phyloP scores from a whole-genome alignment of 1,140 invertebrate species.

The Pemphigus obesinymphae region DNA sequence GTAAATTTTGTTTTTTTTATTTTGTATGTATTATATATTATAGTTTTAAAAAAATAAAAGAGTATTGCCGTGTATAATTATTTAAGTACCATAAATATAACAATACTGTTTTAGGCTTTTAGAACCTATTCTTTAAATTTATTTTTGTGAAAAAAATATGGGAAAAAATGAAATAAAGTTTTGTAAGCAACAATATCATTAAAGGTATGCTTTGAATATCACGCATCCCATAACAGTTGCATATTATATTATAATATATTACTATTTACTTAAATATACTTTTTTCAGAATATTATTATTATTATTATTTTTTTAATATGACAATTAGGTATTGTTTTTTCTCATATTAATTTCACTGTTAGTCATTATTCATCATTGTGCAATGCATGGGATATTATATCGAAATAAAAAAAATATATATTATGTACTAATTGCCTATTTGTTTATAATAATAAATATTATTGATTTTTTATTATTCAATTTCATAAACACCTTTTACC shows the following conservation, averaged over 20 bases:
- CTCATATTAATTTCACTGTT: conserved; percentile 21
- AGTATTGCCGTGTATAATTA: not conserved
- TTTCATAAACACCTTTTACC: too few relatives aligned
- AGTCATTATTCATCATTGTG: conserved; percentile 39
- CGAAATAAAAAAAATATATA: conserved; percentile 22
- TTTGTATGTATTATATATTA: not conserved
- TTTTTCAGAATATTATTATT: conserved; percentile 7
- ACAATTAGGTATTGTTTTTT: conserved; percentile 17
- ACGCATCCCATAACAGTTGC: not conserved
- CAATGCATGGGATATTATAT: conserved; percentile 32
- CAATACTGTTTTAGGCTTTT: conserved; percentile 6
- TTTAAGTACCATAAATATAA: not conserved
- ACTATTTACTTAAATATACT: not conserved
- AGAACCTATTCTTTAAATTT: not conserved
- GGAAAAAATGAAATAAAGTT: not conserved
- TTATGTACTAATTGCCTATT: not conserved
- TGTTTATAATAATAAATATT: too few relatives aligned
- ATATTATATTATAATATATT: conserved; percentile 12
- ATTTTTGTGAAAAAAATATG: conserved; percentile 6
- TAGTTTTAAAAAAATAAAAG: not conserved
- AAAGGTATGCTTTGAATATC: not conserved
- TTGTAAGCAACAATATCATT: not conserved
- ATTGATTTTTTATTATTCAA: too few relatives aligned
- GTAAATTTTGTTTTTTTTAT: conserved; percentile 38
- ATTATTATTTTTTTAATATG: not conserved